A percentile compares a stretch with the other conserved stretches of the same genome.
Evolutionary conservation across 2,888 invertebrate species (phyloP).

Genomic region (Napeogenes inachia): DNA sequence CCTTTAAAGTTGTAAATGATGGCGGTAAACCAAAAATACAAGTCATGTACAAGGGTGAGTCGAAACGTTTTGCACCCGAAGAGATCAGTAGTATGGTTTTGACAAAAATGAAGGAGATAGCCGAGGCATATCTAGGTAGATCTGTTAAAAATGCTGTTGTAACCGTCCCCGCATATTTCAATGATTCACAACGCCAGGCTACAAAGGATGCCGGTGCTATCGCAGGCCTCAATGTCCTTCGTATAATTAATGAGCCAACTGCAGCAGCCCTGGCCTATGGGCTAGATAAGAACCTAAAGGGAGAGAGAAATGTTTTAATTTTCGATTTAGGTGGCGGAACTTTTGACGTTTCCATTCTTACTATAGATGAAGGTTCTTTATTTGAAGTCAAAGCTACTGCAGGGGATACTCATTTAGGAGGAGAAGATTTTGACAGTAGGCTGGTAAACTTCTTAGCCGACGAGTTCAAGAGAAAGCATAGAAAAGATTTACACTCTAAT

Average conservation of each 20-base stretch:
- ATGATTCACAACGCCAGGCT: slow-evolving; percentile 84
- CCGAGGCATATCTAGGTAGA: slow-evolving; percentile 83
- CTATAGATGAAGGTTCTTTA: slow-evolving; percentile 85
- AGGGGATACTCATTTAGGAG: slow-evolving; percentile 91
- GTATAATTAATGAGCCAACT: slow-evolving; percentile 90
- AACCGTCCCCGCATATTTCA: slow-evolving; percentile 89
- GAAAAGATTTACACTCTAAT: slow-evolving; percentile 81
- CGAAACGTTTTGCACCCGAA: slow-evolving; percentile 81
- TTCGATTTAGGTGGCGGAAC: slow-evolving; percentile 82
- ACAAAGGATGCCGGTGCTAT: slow-evolving; percentile 89
- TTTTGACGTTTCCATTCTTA: slow-evolving; percentile 89
- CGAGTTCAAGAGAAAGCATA: slow-evolving; percentile 84
- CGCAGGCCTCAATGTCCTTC: slow-evolving; percentile 85
- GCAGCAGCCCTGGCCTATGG: slow-evolving; percentile 86
- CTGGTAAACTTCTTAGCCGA: slow-evolving; percentile 81
- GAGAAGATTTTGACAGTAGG: slow-evolving; percentile 82
- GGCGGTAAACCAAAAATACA: slow-evolving; percentile 81
- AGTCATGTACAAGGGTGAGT: slow-evolving; percentile 80
- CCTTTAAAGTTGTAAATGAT: slow-evolving; percentile 84
- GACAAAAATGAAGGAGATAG: slow-evolving; percentile 78
- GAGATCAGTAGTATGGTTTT: slow-evolving; percentile 84
- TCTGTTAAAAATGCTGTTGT: slow-evolving; percentile 83
- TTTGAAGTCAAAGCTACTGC: slow-evolving; percentile 91
- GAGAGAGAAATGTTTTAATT: slow-evolving; percentile 79
- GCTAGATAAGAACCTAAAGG: slow-evolving; percentile 79